Evolutionary conservation across 1,140 invertebrate species (phyloP), one percentile per base, ranked within the genome.

Genomic region (Muscidifurax raptorellus): DNA sequence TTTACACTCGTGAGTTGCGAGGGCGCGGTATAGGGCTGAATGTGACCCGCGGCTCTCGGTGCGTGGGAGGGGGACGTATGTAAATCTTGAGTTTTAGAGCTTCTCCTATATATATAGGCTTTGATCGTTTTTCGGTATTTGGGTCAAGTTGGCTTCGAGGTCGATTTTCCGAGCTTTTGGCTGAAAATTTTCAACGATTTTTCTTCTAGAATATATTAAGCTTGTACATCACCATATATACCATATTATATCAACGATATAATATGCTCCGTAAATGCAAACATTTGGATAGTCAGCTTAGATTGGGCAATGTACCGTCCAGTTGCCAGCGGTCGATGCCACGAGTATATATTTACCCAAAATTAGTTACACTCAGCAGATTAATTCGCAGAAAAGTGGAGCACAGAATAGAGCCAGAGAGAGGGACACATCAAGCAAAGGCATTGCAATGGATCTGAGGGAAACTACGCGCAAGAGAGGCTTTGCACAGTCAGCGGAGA

Each of bases 1-100:
- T n/a, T 59, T 59, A n/a, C 52, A 59, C 52, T 59, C 52, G 18
- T 59, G 52, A 59, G 18, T 59, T 59, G 52, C 52, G 52, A 7
- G 15, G 3, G 6, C 15, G 4, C 18, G 4, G 22, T n/a, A n/a
- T n/a, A 59, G 52, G 18, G 18, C n/a, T 22, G 18, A 59, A 59
- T 59, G 18, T 10, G 47, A 72, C 6, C 28, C 71, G 7, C 6
- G 71, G 30, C 32, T 72, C 30, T 12, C 30, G 36, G 27, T 22
- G 30, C 15, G 3, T 36, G 32, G 13, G 27, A 12, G 18, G 27
- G 13, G 71, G 18, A 0, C 18, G 30, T 22, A 18, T 72, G 32
- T 72, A 72, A 72, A 72, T 72, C 71, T 72, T 72, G 30, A 30
- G 32, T 30, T 72, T 72, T 36, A 72, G 30, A 2, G 32, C 2